Evolutionary conservation across 2,113 vertebrate genomes (phyloP).

Genomic region (Nibea albiflora): DNA sequence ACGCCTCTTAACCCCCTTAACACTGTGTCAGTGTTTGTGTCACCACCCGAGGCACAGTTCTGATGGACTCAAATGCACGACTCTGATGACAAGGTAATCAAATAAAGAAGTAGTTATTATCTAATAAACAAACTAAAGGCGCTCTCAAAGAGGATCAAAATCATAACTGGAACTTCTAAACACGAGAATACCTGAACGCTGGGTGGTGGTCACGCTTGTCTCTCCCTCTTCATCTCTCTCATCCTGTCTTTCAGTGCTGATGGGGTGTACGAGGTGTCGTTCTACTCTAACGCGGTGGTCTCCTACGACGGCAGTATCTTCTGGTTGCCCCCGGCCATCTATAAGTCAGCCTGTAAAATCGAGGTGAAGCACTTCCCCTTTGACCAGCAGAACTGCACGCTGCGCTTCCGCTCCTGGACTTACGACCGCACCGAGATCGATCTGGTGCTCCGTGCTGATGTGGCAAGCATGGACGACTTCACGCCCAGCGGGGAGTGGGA

Average conservation of each 20-base stretch:
- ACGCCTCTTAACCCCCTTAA: not conserved
- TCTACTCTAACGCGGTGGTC: slow-evolving; percentile 97
- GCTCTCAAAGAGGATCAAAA: too few relatives aligned
- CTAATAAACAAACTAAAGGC: too few relatives aligned
- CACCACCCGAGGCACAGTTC: too few relatives aligned
- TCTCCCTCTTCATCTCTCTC: not conserved
- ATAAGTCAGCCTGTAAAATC: slow-evolving; percentile 97
- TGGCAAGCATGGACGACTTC: slow-evolving; percentile 96
- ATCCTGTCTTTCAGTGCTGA: slow-evolving; percentile 86
- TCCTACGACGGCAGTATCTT: slow-evolving; percentile 97
- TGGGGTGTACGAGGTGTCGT: slow-evolving; percentile 97
- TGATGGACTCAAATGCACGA: too few relatives aligned
- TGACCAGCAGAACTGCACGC: slow-evolving; percentile 97
- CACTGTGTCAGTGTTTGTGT: not conserved
- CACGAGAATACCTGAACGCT: too few relatives aligned
- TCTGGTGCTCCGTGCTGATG: slow-evolving; percentile 91
- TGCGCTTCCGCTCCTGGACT: slow-evolving; percentile 98
- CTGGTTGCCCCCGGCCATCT: slow-evolving; percentile 97
- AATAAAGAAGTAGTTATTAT: too few relatives aligned
- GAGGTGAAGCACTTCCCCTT: slow-evolving; percentile 98
- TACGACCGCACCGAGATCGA: slow-evolving; percentile 96
- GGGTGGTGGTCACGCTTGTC: too few relatives aligned
- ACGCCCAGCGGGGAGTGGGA: slow-evolving; percentile 97
- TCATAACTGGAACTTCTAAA: too few relatives aligned
- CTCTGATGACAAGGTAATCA: too few relatives aligned